Percentiles rank a stretch among this genome's conserved stretches.
Conservation (phyloP, 2,797 vertebrate genomes). For the Naso thynnoides region DNA sequence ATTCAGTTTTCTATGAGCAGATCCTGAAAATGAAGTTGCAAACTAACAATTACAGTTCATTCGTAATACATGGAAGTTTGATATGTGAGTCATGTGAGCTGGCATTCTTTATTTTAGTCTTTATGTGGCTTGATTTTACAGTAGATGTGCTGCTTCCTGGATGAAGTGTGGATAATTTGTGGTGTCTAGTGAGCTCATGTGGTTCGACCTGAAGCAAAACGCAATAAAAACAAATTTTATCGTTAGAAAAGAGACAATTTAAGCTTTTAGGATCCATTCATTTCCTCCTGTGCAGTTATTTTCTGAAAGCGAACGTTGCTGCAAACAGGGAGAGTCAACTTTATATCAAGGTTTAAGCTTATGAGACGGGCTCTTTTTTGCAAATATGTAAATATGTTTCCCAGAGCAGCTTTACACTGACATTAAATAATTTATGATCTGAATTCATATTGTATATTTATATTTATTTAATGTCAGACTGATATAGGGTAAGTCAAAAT, state of each 20-base stretch:
- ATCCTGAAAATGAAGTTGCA: too few species aligned
- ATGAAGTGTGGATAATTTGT: background rate
- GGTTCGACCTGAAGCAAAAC: background rate
- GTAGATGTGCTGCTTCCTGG: background rate
- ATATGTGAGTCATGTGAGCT: background rate
- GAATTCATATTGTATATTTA: conserved; percentile 59
- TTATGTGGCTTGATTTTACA: background rate
- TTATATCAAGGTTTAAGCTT: conserved; percentile 26
- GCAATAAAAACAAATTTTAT: background rate
- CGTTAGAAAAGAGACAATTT: background rate
- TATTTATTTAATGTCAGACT: conserved; percentile 54
- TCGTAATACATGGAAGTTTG: background rate
- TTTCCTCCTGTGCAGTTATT: background rate
- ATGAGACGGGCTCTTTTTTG: conserved; percentile 43
- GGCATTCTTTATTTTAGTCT: background rate
- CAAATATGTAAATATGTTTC: conserved; percentile 63
- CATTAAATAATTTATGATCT: conserved; percentile 66
- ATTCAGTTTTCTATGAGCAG: too few species aligned
- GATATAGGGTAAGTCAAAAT: conserved; percentile 61
- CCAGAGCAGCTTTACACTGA: conserved; percentile 31
- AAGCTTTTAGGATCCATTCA: background rate
- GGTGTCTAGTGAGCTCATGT: background rate
- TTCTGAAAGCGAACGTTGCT: background rate
- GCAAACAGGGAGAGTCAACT: background rate
- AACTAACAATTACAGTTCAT: too few species aligned